Evolutionary conservation across 2,888 invertebrate genomes (phyloP).

Genomic region (Drosophila yooni): DNA sequence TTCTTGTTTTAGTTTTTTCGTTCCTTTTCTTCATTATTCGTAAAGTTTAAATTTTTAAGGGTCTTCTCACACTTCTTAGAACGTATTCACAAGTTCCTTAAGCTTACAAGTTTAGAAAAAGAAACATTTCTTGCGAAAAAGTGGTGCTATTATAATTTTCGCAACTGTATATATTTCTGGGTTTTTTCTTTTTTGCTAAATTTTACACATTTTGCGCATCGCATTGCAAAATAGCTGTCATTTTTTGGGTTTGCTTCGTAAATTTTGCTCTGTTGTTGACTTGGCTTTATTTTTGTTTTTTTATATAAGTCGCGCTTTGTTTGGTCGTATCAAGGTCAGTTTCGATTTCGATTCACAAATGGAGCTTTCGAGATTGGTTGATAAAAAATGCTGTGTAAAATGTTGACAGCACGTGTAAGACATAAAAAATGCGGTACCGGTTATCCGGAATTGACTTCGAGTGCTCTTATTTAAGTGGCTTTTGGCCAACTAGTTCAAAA

Average conservation of each 20-base stretch:
- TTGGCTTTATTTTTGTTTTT: slow-evolving; percentile 2
- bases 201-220: slow-evolving; percentile 45
- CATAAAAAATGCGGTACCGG: slow-evolving; percentile 23
- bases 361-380: slow-evolving; percentile 22
- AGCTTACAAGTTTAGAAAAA: background rate
- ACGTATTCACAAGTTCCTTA: background rate
- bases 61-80: background rate
- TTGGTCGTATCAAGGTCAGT: slow-evolving; percentile 70
- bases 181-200: slow-evolving; percentile 4
- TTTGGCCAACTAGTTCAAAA: background rate
- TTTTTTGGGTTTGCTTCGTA: slow-evolving; percentile 20
- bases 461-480: background rate
- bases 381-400: slow-evolving; percentile 12
- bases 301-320: slow-evolving; percentile 38
- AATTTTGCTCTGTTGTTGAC: slow-evolving; percentile 14
- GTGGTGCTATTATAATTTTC: background rate
- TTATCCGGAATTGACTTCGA: slow-evolving; percentile 38
- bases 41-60: background rate
- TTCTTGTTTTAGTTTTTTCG: background rate
- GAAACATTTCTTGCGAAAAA: background rate
- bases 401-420: slow-evolving; percentile 63
- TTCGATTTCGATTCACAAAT: slow-evolving; percentile 69
- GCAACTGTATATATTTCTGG: background rate
- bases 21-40: background rate
- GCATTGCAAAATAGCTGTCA: slow-evolving; percentile 49